phyloP scores from a whole-genome alignment of 2,888 invertebrate genomes.

The Beris morrisii region DNA sequence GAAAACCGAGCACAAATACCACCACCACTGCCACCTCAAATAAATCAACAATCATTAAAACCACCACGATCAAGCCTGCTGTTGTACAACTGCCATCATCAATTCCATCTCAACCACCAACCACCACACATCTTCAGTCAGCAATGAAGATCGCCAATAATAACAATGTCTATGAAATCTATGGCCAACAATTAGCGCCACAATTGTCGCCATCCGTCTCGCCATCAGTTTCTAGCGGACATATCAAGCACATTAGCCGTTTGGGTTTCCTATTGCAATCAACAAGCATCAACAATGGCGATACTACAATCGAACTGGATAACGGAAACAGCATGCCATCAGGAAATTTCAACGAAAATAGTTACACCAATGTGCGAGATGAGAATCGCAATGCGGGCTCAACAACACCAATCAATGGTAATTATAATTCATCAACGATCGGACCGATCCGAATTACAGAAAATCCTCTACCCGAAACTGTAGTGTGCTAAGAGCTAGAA shows the following conservation, averaged over 20 bases:
- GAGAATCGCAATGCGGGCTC: not conserved
- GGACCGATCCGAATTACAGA: conserved; percentile 55
- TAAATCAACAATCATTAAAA: conserved; percentile 11
- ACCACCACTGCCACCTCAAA: conserved; percentile 12
- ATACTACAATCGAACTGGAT: not conserved
- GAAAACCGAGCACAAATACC: conserved; percentile 23
- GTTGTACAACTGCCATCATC: conserved; percentile 36
- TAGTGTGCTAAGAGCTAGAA: conserved; percentile 49
- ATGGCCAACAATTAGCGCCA: conserved; percentile 35
- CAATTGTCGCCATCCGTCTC: conserved; percentile 34
- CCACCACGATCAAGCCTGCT: not conserved
- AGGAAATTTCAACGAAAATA: not conserved
- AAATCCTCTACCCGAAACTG: conserved; percentile 56
- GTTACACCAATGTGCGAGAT: not conserved
- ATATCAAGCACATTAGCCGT: conserved; percentile 20
- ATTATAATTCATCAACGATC: conserved; percentile 44
- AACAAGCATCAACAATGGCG: conserved; percentile 8
- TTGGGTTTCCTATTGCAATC: conserved; percentile 6
- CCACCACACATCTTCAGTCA: conserved; percentile 41
- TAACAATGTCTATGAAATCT: conserved; percentile 42
- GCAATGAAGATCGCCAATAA: conserved; percentile 43
- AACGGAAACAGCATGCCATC: conserved; percentile 29
- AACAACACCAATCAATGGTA: conserved; percentile 43
- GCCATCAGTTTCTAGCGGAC: conserved; percentile 26
- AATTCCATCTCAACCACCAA: conserved; percentile 43